Evolutionary conservation across 2,888 invertebrate genomes (phyloP), one percentile per base, ranked within the genome.

Genomic region (Drosophila diplacantha): DNA sequence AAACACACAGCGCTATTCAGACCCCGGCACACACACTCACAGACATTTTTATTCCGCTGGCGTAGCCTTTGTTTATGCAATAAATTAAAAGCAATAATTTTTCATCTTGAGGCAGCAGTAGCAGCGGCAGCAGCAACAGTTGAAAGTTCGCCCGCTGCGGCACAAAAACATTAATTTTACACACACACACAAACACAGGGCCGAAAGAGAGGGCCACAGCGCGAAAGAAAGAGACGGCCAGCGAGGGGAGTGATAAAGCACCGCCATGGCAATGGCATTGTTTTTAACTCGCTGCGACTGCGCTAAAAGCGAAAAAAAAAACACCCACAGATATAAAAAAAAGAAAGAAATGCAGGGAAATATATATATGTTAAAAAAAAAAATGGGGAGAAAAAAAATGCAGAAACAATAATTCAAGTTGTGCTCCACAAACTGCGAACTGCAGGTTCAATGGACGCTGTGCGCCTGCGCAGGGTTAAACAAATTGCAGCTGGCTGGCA

Each of bases 21-120:
- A 26, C 26, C 9, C 26, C 53, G 39, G 64, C 22, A 22, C 31
- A 32, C 12, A 26, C 81, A 32, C 12, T 20, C 81, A 58, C 72
- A 71, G 63, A 76, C 51, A 76, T 59, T 70, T 63, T 73, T 50
- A 64, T 50, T 68, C 52, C 56, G 49, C 49, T 57, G 56, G 61
- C 64, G 69, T 60, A 73, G 70, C 72, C 72, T 78, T 83, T 84
- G 84, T 83, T 84, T 81, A 81, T 84, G 85, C 84, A 85, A 85
- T 86, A 85, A 85, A 85, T 85, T 85, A 85, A 85, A 85, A 84
- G 85, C 85, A 85, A 85, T 85, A 86, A 86, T 86, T 85, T 86
- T 85, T 85, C 85, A 86, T 85, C 85, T 85, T 85, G 85, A 84
- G 80, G 76, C 82, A 82, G 73, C 74, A 52, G 59, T 74, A 64